Evolutionary conservation across 2,888 invertebrate species (phyloP).

Genomic region (Tetramorium bicarinatum): DNA sequence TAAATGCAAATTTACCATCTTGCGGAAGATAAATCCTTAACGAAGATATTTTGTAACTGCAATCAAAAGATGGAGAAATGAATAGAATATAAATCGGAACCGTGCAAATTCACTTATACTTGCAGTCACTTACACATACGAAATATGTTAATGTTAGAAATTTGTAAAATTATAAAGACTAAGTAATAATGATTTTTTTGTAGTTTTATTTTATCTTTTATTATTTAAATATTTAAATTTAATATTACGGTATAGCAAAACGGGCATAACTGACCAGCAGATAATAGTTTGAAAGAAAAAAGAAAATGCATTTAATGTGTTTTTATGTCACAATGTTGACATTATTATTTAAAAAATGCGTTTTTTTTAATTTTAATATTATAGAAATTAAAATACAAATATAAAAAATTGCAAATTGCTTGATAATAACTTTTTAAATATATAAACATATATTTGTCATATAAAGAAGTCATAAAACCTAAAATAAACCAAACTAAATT

Average conservation of each 20-base stretch:
- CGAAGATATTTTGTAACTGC: slow-evolving; percentile 36
- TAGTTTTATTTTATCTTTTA: background rate
- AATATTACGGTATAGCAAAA: background rate
- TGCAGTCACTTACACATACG: background rate
- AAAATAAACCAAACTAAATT: slow-evolving; percentile 2
- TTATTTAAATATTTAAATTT: background rate
- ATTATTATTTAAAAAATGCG: background rate
- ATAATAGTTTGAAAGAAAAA: background rate
- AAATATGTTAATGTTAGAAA: background rate
- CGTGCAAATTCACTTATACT: background rate
- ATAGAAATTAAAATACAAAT: background rate
- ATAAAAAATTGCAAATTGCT: background rate
- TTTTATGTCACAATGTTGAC: background rate
- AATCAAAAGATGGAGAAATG: slow-evolving; percentile 31
- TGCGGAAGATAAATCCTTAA: slow-evolving; percentile 65
- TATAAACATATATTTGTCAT: background rate
- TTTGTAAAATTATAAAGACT: background rate
- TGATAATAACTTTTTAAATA: background rate
- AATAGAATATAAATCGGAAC: background rate
- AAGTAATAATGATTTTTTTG: background rate
- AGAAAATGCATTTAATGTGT: background rate
- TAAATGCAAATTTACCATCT: slow-evolving; percentile 70
- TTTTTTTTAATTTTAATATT: background rate
- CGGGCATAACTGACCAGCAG: background rate
- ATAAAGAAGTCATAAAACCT: background rate